phyloP scores from a whole-genome alignment of 2,113 vertebrate species.

The Hydropotes inermis region DNA sequence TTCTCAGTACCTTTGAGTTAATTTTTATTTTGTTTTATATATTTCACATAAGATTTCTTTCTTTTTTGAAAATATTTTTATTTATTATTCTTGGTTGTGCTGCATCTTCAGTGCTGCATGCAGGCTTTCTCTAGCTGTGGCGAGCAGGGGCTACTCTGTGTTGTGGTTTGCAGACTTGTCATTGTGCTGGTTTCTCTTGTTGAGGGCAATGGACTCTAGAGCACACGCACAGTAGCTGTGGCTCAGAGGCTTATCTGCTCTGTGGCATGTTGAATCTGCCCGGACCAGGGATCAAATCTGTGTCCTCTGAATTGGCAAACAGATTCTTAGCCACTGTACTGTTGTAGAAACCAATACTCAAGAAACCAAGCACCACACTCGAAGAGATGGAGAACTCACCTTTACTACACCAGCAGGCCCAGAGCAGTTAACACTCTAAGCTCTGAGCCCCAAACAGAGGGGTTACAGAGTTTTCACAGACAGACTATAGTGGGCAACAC shows the following conservation, averaged over 20 bases:
- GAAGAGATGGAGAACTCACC: too few species aligned
- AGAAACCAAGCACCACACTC: background rate
- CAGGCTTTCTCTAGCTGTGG: background rate
- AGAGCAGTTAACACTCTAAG: too few species aligned
- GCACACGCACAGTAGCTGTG: background rate
- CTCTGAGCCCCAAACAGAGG: too few species aligned
- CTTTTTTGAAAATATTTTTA: background rate
- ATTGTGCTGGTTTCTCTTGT: rapidly evolving
- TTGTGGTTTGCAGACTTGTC: background rate
- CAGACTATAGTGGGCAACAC: too few species aligned
- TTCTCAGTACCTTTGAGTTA: background rate
- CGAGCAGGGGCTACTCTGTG: background rate
- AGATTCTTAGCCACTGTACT: background rate
- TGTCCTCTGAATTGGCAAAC: background rate
- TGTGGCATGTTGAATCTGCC: rapidly evolving
- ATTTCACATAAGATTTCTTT: background rate
- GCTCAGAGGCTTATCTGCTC: background rate
- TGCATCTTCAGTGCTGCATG: rapidly evolving
- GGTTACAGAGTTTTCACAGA: too few species aligned
- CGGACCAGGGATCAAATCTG: background rate
- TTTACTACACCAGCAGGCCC: too few species aligned
- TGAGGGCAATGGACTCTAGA: background rate
- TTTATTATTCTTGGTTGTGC: rapidly evolving
- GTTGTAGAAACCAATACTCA: background rate
- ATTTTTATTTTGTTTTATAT: background rate